Conservation (phyloP, 23 tunicate genomes). For the Trididemnum nubilum region DNA sequence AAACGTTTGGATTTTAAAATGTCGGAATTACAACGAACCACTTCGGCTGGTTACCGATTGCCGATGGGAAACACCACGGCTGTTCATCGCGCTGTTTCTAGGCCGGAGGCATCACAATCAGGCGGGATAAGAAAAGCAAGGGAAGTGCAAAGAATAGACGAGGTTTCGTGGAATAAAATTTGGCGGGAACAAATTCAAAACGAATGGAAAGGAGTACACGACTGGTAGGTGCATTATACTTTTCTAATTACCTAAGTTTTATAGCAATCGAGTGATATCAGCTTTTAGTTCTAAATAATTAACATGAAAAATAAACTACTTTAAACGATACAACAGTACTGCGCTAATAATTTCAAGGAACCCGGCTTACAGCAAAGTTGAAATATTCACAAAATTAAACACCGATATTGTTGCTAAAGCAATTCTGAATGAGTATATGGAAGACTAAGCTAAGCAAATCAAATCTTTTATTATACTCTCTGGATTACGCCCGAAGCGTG, state of each 20-base stretch:
- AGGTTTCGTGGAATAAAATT: slow-evolving; percentile 80
- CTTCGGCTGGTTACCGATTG: slow-evolving; percentile 89
- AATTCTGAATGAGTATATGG: too few relatives aligned
- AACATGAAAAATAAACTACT: too few relatives aligned
- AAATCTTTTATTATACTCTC: too few relatives aligned
- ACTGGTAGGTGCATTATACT: slow-evolving; percentile 48
- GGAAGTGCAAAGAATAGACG: slow-evolving; percentile 50
- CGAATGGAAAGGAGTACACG: slow-evolving; percentile 87
- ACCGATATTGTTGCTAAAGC: too few relatives aligned
- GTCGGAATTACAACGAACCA: slow-evolving; percentile 79
- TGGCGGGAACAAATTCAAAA: slow-evolving; percentile 78
- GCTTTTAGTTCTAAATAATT: not conserved
- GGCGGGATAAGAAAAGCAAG: slow-evolving; percentile 8
- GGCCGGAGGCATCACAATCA: slow-evolving; percentile 44
- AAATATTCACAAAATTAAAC: too few relatives aligned
- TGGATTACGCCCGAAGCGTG: too few relatives aligned
- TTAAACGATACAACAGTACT: too few relatives aligned
- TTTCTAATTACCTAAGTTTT: not conserved
- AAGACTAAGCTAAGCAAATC: too few relatives aligned
- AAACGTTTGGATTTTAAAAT: too few relatives aligned
- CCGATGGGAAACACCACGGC: slow-evolving; percentile 69
- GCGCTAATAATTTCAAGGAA: too few relatives aligned
- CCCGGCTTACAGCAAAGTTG: too few relatives aligned
- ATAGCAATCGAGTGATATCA: not conserved
- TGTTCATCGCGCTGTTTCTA: slow-evolving; percentile 53